Base-by-base conservation (phyloP, 1,140 invertebrate species). In the Microplitis mediator region DNA sequence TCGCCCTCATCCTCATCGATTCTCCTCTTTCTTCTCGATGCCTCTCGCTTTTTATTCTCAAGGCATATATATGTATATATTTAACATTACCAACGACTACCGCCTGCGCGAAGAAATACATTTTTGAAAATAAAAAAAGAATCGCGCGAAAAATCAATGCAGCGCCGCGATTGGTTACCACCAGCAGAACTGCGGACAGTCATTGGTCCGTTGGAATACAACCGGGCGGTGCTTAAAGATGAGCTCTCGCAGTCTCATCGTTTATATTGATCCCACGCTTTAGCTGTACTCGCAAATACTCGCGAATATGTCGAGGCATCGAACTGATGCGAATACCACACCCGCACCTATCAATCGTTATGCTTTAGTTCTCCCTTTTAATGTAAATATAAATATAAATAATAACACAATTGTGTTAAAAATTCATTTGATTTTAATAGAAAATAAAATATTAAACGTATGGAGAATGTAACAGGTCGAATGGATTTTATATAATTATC, bases 241-340 rank as follows among this genome's bases (percentile, higher is more conserved):
- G 83, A 87, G 84, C 85, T 87, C 81, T 85, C 83, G 84, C 82
- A 85, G 80, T 87, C 84, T 87, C 84, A 86, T 87, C 85, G 82
- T 79, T 84, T 86, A 86, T 87, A 87, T 87, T 87, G 85, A 87
- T 86, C 85, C 83, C 80, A 79, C 64, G 74, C 79, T 80, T 45
- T 45, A 45, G 39, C 39, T 77, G 64, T 60, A 52, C 50, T 56
- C 73, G 60, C 71, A 58, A 71, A 35, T 74, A 70, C 39, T 45
- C 39, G 39, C 39, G 39, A 45, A 45, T 11, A 45, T 45, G 39
- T 73, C 68, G 71, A 79, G 71, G 60, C 69, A 71, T 51, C 64
- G 76, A 71, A 65, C 56, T n/a, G 45, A 67, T 62, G 36, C 65
- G 64, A 75, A 61, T 64, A 72, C 60, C 76, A 72, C 69, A 45